A percentile compares a stretch with the other conserved stretches of the same genome.
Evolutionary conservation across 2,113 vertebrate species (phyloP).

Genomic region (Abramis brama): DNA sequence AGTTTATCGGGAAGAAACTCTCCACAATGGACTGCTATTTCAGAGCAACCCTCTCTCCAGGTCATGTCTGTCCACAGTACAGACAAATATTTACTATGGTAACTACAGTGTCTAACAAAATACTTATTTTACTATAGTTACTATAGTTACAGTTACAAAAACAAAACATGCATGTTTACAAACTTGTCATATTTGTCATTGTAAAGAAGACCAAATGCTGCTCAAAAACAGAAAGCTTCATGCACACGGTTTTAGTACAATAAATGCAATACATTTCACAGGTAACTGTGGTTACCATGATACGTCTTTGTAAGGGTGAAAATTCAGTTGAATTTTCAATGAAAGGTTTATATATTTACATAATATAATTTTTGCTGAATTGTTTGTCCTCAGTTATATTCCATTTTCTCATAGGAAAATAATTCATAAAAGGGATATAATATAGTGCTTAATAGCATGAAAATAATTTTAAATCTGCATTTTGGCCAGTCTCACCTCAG

Average conservation of each 20-base stretch:
- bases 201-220: not conserved
- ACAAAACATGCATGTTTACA: not conserved
- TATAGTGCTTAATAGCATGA: not conserved
- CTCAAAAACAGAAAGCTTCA: not conserved
- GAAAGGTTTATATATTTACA: not conserved
- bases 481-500: not conserved
- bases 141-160: not conserved
- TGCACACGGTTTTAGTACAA: not conserved
- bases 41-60: not conserved
- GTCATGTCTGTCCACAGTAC: not conserved
- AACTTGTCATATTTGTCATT: not conserved
- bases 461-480: not conserved
- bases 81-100: conserved; percentile 13
- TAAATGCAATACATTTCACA: not conserved
- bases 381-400: not conserved
- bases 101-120: conserved; percentile 1
- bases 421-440: not conserved
- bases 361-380: not conserved
- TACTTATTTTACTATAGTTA: not conserved
- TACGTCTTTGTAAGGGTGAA: not conserved
- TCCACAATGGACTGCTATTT: not conserved
- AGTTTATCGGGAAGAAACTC: not conserved
- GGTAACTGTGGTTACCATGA: not conserved
- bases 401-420: not conserved
- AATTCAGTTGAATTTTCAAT: not conserved